Conservation (phyloP, 2,113 vertebrate species). For the Lycaon pictus region DNA sequence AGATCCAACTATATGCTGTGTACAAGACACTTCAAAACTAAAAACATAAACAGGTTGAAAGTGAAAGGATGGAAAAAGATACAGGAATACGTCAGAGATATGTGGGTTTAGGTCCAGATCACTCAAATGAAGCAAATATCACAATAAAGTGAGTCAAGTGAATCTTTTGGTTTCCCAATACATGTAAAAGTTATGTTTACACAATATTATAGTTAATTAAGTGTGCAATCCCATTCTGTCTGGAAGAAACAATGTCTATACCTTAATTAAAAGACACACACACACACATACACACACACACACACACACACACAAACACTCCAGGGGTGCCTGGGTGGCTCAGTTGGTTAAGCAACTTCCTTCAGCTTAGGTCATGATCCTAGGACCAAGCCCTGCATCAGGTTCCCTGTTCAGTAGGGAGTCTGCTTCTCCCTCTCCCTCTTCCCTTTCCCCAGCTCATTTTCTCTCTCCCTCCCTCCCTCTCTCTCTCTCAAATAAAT, state of each 20-base stretch:
- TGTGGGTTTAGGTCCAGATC: neutral
- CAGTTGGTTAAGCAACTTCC: neutral
- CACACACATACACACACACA: too few relatives aligned
- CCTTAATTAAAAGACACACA: neutral
- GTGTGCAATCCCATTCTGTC: neutral
- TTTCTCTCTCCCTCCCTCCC: too few relatives aligned
- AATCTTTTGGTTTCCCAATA: neutral
- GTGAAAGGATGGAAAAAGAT: neutral
- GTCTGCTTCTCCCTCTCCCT: too few relatives aligned
- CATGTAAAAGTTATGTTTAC: neutral
- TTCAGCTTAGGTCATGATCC: neutral
- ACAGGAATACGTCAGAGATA: neutral
- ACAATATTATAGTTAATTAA: neutral
- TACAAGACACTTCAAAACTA: too few relatives aligned
- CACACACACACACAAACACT: neutral
- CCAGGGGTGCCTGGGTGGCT: neutral
- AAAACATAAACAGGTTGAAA: neutral
- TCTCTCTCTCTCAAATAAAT: too few relatives aligned
- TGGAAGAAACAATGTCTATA: neutral
- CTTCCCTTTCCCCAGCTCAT: too few relatives aligned
- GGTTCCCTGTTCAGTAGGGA: too few relatives aligned
- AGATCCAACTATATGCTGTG: too few relatives aligned
- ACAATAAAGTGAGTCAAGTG: neutral
- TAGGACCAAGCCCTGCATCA: neutral
- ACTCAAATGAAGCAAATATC: neutral